Evolutionary conservation across 1,140 invertebrate species (phyloP).

Genomic region (Nebria ingens): DNA sequence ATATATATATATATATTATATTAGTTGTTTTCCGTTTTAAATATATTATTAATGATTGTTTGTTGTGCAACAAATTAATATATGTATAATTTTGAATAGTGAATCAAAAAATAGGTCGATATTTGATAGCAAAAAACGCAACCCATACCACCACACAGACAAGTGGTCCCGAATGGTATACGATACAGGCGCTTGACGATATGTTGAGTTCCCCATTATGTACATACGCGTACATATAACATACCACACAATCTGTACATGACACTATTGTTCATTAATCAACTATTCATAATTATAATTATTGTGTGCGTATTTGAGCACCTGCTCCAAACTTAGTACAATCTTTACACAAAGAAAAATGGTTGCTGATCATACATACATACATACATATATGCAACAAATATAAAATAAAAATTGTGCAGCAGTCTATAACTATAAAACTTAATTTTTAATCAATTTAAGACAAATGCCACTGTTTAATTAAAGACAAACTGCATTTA

Average conservation of each 20-base stretch:
- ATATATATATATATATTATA: too few relatives aligned
- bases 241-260: not conserved
- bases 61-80: too few relatives aligned
- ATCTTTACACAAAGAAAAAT: not conserved
- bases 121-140: too few relatives aligned
- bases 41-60: too few relatives aligned
- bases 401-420: not conserved
- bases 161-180: too few relatives aligned
- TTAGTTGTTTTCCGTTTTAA: too few relatives aligned
- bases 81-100: too few relatives aligned
- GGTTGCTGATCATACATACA: not conserved
- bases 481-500: too few relatives aligned
- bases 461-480: not conserved
- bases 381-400: not conserved
- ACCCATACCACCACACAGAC: too few relatives aligned
- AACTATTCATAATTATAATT: conserved; percentile 4
- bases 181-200: not conserved
- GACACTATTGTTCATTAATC: conserved; percentile 8
- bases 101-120: too few relatives aligned
- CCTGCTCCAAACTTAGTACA: not conserved
- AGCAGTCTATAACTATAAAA: not conserved
- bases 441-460: not conserved
- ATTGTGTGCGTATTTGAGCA: not conserved
- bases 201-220: not conserved
- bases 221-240: not conserved